These are phyloP conservation scores for Vesta saturnalis DNA, from an alignment of 2,888 invertebrate species.

Conservation along the genomic window DNA sequence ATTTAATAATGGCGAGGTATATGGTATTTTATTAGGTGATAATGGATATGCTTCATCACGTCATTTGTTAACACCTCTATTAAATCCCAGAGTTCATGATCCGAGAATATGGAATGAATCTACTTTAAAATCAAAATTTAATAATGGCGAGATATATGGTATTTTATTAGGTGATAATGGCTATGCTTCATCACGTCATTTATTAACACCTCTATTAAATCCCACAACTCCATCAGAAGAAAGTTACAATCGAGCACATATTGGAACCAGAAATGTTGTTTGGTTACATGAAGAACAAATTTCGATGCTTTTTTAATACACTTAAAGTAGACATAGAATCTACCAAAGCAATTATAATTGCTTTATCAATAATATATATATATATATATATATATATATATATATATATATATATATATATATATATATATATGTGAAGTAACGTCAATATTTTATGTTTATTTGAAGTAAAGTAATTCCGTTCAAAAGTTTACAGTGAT, in stretches of 20 bases:
- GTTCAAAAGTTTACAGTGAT: too few relatives aligned
- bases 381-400: too few relatives aligned
- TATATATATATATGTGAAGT: too few relatives aligned
- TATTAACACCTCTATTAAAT: too few relatives aligned
- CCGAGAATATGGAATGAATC: slow-evolving; percentile 23
- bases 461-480: too few relatives aligned
- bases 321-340: not conserved
- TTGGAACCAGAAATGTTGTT: not conserved
- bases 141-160: not conserved
- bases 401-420: too few relatives aligned
- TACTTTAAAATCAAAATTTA: not conserved
- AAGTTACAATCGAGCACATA: not conserved
- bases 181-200: too few relatives aligned
- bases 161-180: too few relatives aligned
- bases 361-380: too few relatives aligned
- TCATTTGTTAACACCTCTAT: too few relatives aligned
- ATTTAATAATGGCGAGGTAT: not conserved
- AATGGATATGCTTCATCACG: too few relatives aligned
- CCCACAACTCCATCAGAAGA: not conserved
- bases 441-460: too few relatives aligned
- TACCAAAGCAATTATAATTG: not conserved
- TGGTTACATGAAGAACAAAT: not conserved
- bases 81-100: slow-evolving; percentile 16
- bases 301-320: not conserved
- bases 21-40: not conserved